Percentiles rank a stretch among this genome's conserved stretches.
phyloP scores from a whole-genome alignment of 2,113 vertebrate genomes.

The Colossoma macropomum region DNA sequence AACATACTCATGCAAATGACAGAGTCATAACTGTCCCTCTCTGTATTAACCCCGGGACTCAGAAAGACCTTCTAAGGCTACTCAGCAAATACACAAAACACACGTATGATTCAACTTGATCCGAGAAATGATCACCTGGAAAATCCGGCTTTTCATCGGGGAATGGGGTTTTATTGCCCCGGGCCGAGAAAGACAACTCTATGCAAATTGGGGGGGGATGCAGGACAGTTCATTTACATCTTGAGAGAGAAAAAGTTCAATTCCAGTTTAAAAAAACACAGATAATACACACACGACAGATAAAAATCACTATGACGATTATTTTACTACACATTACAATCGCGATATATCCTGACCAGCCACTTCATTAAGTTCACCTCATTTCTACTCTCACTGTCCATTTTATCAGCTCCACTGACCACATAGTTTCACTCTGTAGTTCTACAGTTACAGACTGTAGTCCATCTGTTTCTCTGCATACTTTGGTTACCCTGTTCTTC shows the following conservation, averaged over 20 bases:
- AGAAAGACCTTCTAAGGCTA: not conserved
- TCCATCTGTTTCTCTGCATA: too few relatives aligned
- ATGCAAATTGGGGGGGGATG: conserved; percentile 40
- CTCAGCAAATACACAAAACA: conserved; percentile 5
- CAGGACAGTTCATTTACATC: conserved; percentile 26
- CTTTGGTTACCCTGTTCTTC: too few relatives aligned
- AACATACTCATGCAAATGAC: conserved; percentile 47
- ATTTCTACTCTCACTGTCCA: too few relatives aligned
- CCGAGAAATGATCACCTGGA: conserved; percentile 57
- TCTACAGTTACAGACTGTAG: too few relatives aligned
- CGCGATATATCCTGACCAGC: too few relatives aligned
- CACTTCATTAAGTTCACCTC: too few relatives aligned
- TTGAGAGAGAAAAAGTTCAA: not conserved
- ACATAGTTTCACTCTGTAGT: too few relatives aligned
- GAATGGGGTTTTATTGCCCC: not conserved
- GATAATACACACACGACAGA: too few relatives aligned
- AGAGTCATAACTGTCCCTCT: conserved; percentile 50
- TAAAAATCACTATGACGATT: too few relatives aligned
- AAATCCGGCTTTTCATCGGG: conserved; percentile 48
- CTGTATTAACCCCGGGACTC: not conserved
- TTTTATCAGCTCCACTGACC: too few relatives aligned
- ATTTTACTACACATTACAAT: too few relatives aligned
- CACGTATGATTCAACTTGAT: conserved; percentile 55
- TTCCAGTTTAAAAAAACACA: too few relatives aligned
- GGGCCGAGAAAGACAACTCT: not conserved